Conservation (phyloP, 2,797 vertebrate species). For the Cynopterus sphinx region DNA sequence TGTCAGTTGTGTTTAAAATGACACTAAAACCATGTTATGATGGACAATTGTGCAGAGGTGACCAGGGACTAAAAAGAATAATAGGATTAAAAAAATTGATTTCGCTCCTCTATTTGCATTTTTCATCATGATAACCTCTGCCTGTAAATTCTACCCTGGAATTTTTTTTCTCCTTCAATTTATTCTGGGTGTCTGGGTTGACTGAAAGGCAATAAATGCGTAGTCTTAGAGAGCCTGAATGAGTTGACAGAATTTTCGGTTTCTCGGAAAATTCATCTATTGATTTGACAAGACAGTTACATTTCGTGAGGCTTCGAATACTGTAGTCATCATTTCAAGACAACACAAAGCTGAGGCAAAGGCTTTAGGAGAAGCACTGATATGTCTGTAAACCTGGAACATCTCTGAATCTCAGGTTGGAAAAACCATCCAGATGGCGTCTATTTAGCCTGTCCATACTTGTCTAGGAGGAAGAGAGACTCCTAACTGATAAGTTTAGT, state of each 20-base stretch:
- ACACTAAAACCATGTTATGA: slow-evolving; percentile 47
- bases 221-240: slow-evolving; percentile 59
- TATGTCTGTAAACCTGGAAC: background rate
- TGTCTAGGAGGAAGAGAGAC: background rate
- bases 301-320: slow-evolving; percentile 44
- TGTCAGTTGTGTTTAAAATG: slow-evolving; percentile 64
- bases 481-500: background rate
- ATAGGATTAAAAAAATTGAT: slow-evolving; percentile 68
- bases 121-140: slow-evolving; percentile 64
- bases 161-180: slow-evolving; percentile 54
- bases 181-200: slow-evolving; percentile 68
- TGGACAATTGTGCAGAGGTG: slow-evolving; percentile 65
- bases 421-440: background rate
- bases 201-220: slow-evolving; percentile 69
- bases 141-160: slow-evolving; percentile 57
- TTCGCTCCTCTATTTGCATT: slow-evolving; percentile 72
- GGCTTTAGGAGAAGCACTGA: slow-evolving; percentile 16
- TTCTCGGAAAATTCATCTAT: slow-evolving; percentile 68
- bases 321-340: slow-evolving; percentile 54
- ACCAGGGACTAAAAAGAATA: slow-evolving; percentile 52
- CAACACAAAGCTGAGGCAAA: slow-evolving; percentile 54
- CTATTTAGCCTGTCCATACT: background rate
- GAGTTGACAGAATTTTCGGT: slow-evolving; percentile 70
- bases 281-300: slow-evolving; percentile 75
- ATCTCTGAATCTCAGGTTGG: background rate